phyloP scores from a whole-genome alignment of 2,888 invertebrate genomes.

The Tiliacea citrago region DNA sequence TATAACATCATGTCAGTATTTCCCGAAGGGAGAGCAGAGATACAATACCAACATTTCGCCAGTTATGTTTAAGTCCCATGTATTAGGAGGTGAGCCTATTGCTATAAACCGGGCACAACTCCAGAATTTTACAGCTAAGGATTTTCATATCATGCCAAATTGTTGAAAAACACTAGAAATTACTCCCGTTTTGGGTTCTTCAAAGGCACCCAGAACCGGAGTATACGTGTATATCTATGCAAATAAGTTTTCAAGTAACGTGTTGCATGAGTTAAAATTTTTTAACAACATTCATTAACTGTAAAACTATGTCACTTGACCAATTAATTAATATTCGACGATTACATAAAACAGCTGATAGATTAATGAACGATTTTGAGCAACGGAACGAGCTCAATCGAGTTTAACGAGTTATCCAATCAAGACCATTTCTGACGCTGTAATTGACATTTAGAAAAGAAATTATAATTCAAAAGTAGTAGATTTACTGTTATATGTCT shows the following conservation, averaged over 20 bases:
- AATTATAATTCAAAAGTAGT: constrained; percentile 23
- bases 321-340: constrained; percentile 35
- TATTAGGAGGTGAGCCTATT: no score
- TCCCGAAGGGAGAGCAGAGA: no score
- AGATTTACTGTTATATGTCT: constrained; percentile 25
- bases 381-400: constrained; percentile 36
- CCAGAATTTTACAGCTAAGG: background rate
- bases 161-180: background rate
- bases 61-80: no score
- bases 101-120: background rate
- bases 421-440: constrained; percentile 25
- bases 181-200: no score
- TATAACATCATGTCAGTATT: no score
- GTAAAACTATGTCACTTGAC: constrained; percentile 31
- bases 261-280: constrained; percentile 4
- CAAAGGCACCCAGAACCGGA: no score
- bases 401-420: constrained; percentile 51
- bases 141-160: background rate
- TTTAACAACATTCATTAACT: constrained; percentile 25
- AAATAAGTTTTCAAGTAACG: background rate
- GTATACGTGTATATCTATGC: no score
- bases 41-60: no score
- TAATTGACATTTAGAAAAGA: constrained; percentile 52
- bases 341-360: constrained; percentile 39
- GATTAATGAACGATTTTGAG: constrained; percentile 33